Percentiles rank a stretch among this genome's conserved stretches.
Evolutionary conservation across 1,140 invertebrate genomes (phyloP).

Genomic region (Philopotamus ludificatus): DNA sequence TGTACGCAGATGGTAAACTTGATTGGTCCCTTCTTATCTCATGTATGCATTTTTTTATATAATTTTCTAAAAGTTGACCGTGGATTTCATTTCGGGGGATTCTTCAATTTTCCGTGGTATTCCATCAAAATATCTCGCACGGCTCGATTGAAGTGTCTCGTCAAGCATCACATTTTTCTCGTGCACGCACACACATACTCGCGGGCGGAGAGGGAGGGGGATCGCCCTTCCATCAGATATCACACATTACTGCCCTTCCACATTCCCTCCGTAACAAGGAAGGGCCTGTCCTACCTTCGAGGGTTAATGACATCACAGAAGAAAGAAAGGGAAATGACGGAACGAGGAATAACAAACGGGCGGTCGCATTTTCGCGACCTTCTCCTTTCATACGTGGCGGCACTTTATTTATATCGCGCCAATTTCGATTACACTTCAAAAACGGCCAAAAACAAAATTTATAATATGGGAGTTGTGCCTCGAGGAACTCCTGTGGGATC

Average conservation of each 20-base stretch:
- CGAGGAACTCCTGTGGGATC: too few species aligned
- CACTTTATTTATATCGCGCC: not conserved
- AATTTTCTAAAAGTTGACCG: too few species aligned
- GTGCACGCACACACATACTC: not conserved
- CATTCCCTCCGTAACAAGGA: slow-evolving; percentile 3
- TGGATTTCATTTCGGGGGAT: too few species aligned
- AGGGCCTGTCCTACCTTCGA: not conserved
- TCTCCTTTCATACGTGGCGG: not conserved
- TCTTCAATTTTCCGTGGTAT: not conserved
- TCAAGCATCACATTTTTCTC: slow-evolving; percentile 9
- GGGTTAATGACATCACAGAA: slow-evolving; percentile 37
- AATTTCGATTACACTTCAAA: slow-evolving; percentile 16
- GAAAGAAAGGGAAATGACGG: slow-evolving; percentile 24
- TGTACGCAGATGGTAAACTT: too few species aligned
- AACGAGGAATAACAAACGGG: slow-evolving; percentile 37
- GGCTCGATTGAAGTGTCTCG: slow-evolving; percentile 20
- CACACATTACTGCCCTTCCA: slow-evolving; percentile 26
- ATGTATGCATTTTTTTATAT: too few species aligned
- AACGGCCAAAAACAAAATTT: too few species aligned
- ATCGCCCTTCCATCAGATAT: slow-evolving; percentile 8
- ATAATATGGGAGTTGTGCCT: too few species aligned
- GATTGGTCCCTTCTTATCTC: too few species aligned
- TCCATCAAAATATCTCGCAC: slow-evolving; percentile 5
- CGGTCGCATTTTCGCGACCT: slow-evolving; percentile 1
- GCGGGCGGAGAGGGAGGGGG: not conserved